These are phyloP conservation scores for Magallana gigas DNA, from an alignment of 1,140 invertebrate species.

Conservation along the genomic window DNA sequence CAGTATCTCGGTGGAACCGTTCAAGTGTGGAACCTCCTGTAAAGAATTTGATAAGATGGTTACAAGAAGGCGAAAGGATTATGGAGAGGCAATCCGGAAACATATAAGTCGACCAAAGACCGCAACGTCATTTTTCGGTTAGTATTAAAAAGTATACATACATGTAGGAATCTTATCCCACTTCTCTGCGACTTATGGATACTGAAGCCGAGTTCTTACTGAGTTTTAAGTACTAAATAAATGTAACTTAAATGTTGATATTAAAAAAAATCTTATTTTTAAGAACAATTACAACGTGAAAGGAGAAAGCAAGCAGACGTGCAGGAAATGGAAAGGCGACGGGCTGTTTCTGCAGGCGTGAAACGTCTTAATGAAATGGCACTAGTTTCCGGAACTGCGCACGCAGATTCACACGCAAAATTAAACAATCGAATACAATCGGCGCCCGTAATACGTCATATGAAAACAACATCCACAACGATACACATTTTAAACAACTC, in stretches of 20 bases:
- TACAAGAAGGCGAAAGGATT: conserved; percentile 64
- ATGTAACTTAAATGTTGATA: background rate
- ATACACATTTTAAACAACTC: background rate
- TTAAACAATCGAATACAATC: background rate
- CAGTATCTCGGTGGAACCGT: conserved; percentile 48
- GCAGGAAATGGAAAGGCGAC: conserved; percentile 47
- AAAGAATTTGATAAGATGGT: conserved; percentile 43
- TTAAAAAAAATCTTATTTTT: background rate
- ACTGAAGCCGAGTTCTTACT: background rate
- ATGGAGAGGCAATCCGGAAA: conserved; percentile 69
- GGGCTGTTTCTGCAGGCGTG: conserved; percentile 46
- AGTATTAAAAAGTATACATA: background rate
- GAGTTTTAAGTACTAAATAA: background rate
- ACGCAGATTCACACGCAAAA: conserved; percentile 11
- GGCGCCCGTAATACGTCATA: background rate
- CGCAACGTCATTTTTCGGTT: conserved; percentile 68
- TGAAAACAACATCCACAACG: background rate
- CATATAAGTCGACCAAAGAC: conserved; percentile 67
- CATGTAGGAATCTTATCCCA: too few species aligned
- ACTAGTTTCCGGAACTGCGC: background rate
- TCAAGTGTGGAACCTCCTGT: conserved; percentile 66
- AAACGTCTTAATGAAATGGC: background rate
- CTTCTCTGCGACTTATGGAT: too few species aligned
- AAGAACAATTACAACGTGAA: conserved; percentile 57
- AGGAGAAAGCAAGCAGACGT: conserved; percentile 43